Percentiles rank a stretch among this genome's conserved stretches.
phyloP scores from a whole-genome alignment of 2,797 vertebrate species.

The Melanotaenia pygmaea region DNA sequence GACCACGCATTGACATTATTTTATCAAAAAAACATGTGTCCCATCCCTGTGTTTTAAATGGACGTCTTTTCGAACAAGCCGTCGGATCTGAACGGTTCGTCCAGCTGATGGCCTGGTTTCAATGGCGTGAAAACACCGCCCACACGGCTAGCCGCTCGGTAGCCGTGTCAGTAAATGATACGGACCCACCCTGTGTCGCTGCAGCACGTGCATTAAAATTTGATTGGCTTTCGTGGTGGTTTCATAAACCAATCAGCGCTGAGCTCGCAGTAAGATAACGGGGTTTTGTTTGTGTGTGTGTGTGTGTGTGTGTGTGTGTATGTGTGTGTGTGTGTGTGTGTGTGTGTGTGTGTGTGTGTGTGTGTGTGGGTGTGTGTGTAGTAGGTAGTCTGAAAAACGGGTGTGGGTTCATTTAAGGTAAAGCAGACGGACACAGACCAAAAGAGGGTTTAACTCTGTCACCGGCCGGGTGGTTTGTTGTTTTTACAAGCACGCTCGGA shows the following conservation, averaged over 20 bases:
- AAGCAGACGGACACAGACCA: neutral
- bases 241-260: conserved; percentile 33
- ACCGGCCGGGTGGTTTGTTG: too few species aligned
- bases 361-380: neutral
- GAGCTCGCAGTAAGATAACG: neutral
- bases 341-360: neutral
- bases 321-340: neutral
- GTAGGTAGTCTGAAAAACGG: conserved; percentile 15
- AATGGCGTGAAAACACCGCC: too few species aligned
- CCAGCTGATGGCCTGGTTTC: too few species aligned
- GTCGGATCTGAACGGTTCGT: too few species aligned
- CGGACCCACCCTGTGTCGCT: too few species aligned
- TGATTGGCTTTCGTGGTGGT: conserved; percentile 46
- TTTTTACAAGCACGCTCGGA: neutral
- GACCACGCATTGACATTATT: too few species aligned
- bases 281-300: neutral
- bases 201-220: conserved; percentile 39
- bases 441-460: neutral
- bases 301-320: neutral
- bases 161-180: too few species aligned
- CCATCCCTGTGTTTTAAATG: too few species aligned
- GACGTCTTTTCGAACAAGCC: too few species aligned
- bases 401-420: conserved; percentile 39
- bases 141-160: too few species aligned
- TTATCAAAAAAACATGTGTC: too few species aligned